These are phyloP conservation scores for Asteroscopus sphinx DNA, from an alignment of 2,888 invertebrate genomes.

Conservation along the genomic window DNA sequence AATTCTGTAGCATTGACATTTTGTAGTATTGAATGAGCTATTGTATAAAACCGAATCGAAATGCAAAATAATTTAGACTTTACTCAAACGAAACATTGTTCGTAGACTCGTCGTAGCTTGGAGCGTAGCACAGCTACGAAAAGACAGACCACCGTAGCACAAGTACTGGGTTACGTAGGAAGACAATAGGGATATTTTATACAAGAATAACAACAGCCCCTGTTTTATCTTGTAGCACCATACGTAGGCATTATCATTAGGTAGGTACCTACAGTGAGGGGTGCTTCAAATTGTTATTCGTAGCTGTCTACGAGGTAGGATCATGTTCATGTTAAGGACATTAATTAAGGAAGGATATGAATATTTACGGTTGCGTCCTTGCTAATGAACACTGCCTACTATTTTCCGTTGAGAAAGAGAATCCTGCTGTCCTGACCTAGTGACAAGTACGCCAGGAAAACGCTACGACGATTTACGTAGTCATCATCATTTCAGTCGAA, in stretches of 20 bases:
- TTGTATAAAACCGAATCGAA: not conserved
- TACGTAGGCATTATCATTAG: too few relatives aligned
- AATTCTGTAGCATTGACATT: too few relatives aligned
- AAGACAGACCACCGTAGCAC: conserved; percentile 17
- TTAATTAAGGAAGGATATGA: conserved; percentile 3
- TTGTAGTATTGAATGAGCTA: too few relatives aligned
- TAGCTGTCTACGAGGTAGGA: conserved; percentile 1
- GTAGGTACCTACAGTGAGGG: not conserved
- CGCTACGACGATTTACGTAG: too few relatives aligned
- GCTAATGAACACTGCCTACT: too few relatives aligned
- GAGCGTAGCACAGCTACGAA: conserved; percentile 27
- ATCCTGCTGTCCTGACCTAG: too few relatives aligned
- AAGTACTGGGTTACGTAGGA: not conserved
- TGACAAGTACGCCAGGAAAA: too few relatives aligned
- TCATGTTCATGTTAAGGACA: not conserved
- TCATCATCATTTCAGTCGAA: too few relatives aligned
- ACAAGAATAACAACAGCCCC: too few relatives aligned
- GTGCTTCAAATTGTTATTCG: not conserved
- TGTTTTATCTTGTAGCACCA: too few relatives aligned
- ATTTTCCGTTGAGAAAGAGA: too few relatives aligned
- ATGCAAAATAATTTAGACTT: not conserved
- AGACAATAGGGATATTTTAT: too few relatives aligned
- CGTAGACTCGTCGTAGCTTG: conserved; percentile 35
- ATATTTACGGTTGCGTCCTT: not conserved
- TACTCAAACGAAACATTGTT: not conserved